Conservation (phyloP, 2,888 invertebrate genomes). For the Cartodere bifasciata region DNA sequence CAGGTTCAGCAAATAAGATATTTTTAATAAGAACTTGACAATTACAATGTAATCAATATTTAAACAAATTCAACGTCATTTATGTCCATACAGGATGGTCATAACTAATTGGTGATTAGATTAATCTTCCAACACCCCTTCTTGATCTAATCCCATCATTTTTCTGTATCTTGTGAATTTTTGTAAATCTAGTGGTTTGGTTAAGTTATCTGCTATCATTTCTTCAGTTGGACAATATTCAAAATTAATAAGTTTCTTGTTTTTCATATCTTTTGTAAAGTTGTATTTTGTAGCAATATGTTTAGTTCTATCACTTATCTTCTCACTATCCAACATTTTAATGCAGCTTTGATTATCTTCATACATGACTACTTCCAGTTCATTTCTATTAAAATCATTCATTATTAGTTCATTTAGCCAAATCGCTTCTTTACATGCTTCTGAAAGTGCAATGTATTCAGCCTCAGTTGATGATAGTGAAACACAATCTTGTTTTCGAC, state of each 20-base stretch:
- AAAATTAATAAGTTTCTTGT: too few relatives aligned
- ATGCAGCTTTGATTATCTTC: conserved; percentile 16
- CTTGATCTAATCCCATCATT: too few relatives aligned
- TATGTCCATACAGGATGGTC: too few relatives aligned
- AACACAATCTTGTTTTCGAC: conserved; percentile 20
- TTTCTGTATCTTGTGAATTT: too few relatives aligned
- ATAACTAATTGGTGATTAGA: too few relatives aligned
- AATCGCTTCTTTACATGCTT: conserved; percentile 14
- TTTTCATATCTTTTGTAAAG: too few relatives aligned
- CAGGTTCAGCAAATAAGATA: too few relatives aligned
- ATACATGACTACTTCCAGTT: conserved; percentile 6
- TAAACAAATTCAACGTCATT: too few relatives aligned
- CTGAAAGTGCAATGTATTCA: conserved; percentile 18
- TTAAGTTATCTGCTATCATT: conserved; percentile 20
- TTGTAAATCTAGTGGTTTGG: conserved; percentile 18
- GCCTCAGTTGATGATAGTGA: conserved; percentile 19
- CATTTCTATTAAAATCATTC: conserved; percentile 9
- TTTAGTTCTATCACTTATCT: conserved; percentile 9
- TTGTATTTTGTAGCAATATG: too few relatives aligned
- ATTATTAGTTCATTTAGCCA: conserved; percentile 13
- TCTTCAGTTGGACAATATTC: conserved; percentile 19
- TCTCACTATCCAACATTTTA: conserved; percentile 9
- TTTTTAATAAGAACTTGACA: too few relatives aligned
- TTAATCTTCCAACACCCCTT: too few relatives aligned
- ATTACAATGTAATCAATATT: too few relatives aligned